These are phyloP conservation scores for Chrysolina oricalcia DNA, from an alignment of 2,888 invertebrate species.

Conservation along the genomic window DNA sequence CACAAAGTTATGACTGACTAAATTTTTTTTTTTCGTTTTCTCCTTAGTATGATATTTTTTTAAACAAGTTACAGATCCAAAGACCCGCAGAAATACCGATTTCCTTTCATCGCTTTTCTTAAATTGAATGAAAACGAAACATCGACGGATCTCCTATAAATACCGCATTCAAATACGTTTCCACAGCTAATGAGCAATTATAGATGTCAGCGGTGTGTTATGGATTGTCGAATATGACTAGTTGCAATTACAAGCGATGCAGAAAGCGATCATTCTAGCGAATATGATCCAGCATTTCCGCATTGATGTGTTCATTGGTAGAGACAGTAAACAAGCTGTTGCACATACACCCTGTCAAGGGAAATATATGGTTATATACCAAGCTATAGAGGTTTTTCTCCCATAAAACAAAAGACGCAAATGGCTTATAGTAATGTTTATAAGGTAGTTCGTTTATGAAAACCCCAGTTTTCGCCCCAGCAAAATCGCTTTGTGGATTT, in stretches of 20 bases:
- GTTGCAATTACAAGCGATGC: constrained; percentile 60
- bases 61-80: too few species aligned
- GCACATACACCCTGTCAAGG: constrained; percentile 55
- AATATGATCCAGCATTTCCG: constrained; percentile 62
- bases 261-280: constrained; percentile 62
- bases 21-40: too few species aligned
- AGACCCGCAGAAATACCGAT: not conserved
- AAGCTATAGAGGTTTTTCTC: too few species aligned
- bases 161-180: constrained; percentile 41
- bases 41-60: too few species aligned
- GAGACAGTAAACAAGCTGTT: constrained; percentile 69
- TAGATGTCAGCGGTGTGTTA: constrained; percentile 55
- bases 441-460: too few species aligned
- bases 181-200: constrained; percentile 57
- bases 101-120: constrained; percentile 7
- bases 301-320: constrained; percentile 63
- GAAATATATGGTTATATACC: too few species aligned
- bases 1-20: too few species aligned
- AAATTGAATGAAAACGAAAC: constrained; percentile 15
- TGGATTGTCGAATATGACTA: constrained; percentile 55
- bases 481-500: too few species aligned
- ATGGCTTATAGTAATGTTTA: too few species aligned
- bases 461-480: too few species aligned
- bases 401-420: too few species aligned
- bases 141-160: constrained; percentile 18